Percentiles rank a stretch among this genome's conserved stretches.
Evolutionary conservation across 2,888 invertebrate genomes (phyloP).

Genomic region (Papilio protenor): DNA sequence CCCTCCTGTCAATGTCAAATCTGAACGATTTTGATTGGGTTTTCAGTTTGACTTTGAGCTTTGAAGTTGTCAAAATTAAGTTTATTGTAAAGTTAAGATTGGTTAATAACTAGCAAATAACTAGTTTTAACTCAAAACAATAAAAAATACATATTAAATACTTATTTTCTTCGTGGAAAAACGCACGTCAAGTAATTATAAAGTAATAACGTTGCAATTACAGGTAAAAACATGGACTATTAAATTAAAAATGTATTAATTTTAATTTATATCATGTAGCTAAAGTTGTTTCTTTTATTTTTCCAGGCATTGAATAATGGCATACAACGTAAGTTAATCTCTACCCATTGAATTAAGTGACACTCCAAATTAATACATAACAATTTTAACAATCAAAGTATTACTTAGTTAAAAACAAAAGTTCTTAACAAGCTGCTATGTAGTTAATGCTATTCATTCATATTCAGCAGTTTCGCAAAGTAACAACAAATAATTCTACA

Average conservation of each 20-base stretch:
- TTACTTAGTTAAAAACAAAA: not conserved
- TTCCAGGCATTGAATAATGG: slow-evolving; percentile 50
- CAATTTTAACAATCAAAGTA: not conserved
- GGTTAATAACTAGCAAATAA: not conserved
- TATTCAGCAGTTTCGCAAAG: not conserved
- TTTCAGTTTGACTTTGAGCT: not conserved
- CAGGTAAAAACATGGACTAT: not conserved
- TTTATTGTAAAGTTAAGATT: slow-evolving; percentile 10
- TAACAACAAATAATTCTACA: not conserved
- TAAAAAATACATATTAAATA: not conserved
- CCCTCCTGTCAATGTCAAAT: no score
- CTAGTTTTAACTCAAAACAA: not conserved
- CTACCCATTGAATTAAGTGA: not conserved
- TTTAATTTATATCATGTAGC: not conserved
- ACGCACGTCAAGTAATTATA: not conserved
- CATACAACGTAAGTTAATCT: slow-evolving; percentile 60
- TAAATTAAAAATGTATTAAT: not conserved
- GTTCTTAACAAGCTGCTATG: not conserved
- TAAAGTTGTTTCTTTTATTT: not conserved
- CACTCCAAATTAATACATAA: not conserved
- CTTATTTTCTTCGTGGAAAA: not conserved
- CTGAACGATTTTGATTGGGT: not conserved
- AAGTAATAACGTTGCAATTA: not conserved
- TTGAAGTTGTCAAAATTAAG: not conserved
- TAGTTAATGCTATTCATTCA: not conserved